These are phyloP conservation scores for Crotalus viridis DNA, from an alignment of 2,113 vertebrate species.

Conservation along the genomic window DNA sequence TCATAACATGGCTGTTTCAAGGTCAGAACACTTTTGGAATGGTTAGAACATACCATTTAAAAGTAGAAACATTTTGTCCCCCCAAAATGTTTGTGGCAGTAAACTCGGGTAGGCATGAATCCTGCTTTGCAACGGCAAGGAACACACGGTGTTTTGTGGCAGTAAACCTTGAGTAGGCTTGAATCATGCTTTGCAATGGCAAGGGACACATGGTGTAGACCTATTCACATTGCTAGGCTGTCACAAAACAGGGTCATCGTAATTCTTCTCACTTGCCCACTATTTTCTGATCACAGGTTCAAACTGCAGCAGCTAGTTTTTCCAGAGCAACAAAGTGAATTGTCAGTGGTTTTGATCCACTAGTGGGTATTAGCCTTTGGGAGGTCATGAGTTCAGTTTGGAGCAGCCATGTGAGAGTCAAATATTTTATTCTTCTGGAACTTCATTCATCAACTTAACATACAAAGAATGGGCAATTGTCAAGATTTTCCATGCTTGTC, in stretches of 20 bases:
- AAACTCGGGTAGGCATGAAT: too few relatives aligned
- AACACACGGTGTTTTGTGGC: not conserved
- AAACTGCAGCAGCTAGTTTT: not conserved
- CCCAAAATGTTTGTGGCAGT: too few relatives aligned
- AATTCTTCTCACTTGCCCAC: not conserved
- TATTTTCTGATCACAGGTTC: not conserved
- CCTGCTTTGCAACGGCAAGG: too few relatives aligned
- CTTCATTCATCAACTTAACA: not conserved
- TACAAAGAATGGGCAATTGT: not conserved
- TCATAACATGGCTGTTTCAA: too few relatives aligned
- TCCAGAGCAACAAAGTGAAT: not conserved
- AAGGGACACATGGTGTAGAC: not conserved
- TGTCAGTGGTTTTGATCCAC: not conserved
- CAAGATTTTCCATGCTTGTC: not conserved
- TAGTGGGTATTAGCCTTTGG: not conserved
- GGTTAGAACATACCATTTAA: not conserved
- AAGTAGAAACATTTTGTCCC: not conserved
- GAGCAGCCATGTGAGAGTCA: not conserved
- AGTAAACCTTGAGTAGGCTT: not conserved
- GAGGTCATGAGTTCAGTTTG: not conserved
- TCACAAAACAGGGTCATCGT: not conserved
- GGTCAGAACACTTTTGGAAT: not conserved
- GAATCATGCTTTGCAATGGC: not conserved
- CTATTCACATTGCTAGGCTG: not conserved
- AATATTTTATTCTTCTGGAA: not conserved